phyloP scores from a whole-genome alignment of 2,797 vertebrate species.

The Pygocentrus nattereri region DNA sequence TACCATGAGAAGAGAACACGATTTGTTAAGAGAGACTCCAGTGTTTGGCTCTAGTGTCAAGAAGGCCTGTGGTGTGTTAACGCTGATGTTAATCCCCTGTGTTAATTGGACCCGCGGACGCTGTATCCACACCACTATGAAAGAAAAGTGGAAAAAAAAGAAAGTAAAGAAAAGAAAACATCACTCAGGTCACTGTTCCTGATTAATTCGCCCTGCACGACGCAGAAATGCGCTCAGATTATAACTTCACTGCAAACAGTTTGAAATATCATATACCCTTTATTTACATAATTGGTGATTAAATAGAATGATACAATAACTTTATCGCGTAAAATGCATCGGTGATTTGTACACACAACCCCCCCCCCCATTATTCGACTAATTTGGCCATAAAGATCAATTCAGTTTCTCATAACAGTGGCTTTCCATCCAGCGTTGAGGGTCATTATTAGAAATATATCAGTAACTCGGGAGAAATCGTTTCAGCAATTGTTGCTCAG shows the following conservation, averaged over 20 bases:
- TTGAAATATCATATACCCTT: conserved; percentile 85
- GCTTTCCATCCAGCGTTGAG: conserved; percentile 19
- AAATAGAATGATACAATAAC: conserved; percentile 89
- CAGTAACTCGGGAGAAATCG: conserved; percentile 3
- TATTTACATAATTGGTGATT: conserved; percentile 88
- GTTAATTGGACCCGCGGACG: conserved; percentile 1
- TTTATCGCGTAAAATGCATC: conserved; percentile 76
- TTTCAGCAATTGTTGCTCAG: not conserved
- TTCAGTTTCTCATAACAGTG: conserved; percentile 25
- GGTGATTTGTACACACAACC: conserved; percentile 80
- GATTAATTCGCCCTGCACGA: not conserved
- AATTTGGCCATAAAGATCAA: conserved; percentile 47
- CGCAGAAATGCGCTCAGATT: conserved; percentile 27
- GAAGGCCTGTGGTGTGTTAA: not conserved
- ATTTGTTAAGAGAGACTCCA: conserved; percentile 53
- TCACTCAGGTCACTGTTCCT: not conserved
- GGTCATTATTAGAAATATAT: conserved; percentile 36
- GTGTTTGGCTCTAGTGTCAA: not conserved
- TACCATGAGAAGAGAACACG: conserved; percentile 2
- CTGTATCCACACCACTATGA: not conserved
- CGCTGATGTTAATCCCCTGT: not conserved
- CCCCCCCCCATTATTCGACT: conserved; percentile 34
- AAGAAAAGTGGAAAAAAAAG: conserved; percentile 37
- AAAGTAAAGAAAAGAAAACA: not conserved
- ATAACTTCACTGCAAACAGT: conserved; percentile 57